A percentile compares a stretch with the other conserved stretches of the same genome.
Conservation (phyloP, 1,140 invertebrate genomes). For the Lerema accius region DNA sequence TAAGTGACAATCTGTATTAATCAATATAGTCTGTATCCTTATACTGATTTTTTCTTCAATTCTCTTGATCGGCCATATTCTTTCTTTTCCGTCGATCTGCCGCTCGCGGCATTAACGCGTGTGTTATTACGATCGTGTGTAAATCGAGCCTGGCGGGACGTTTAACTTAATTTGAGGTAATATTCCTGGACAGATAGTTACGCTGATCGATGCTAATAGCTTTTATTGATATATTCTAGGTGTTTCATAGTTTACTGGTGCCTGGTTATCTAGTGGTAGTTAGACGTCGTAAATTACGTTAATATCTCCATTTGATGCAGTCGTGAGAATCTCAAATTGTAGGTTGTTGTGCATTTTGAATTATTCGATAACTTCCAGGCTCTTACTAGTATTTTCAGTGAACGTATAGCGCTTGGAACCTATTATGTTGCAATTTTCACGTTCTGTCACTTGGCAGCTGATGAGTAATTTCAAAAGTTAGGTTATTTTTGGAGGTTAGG, state of each 20-base stretch:
- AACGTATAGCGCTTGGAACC: constrained; percentile 11
- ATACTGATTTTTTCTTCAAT: constrained; percentile 18
- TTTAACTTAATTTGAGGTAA: constrained; percentile 73
- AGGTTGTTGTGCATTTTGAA: constrained; percentile 58
- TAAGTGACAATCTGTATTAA: no score
- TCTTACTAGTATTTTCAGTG: constrained; percentile 27
- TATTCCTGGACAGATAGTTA: constrained; percentile 69
- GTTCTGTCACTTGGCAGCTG: constrained; percentile 30
- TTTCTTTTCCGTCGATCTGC: constrained; percentile 12
- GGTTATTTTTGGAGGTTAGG: constrained; percentile 30
- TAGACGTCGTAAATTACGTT: constrained; percentile 65
- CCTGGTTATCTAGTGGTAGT: constrained; percentile 49
- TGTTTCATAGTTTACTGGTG: constrained; percentile 64
- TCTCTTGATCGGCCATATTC: constrained; percentile 39
- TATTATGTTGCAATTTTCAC: constrained; percentile 12
- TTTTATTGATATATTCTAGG: constrained; percentile 77
- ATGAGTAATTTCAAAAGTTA: constrained; percentile 5
- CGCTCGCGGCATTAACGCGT: constrained; percentile 26
- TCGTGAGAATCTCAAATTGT: constrained; percentile 65
- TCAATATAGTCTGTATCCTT: not conserved
- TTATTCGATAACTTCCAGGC: constrained; percentile 62
- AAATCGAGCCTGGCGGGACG: constrained; percentile 46
- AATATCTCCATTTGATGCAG: constrained; percentile 68
- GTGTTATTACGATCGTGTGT: constrained; percentile 32
- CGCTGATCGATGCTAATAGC: constrained; percentile 75